Base-by-base conservation (phyloP, 2,888 invertebrate species). In the Patella depressa region DNA sequence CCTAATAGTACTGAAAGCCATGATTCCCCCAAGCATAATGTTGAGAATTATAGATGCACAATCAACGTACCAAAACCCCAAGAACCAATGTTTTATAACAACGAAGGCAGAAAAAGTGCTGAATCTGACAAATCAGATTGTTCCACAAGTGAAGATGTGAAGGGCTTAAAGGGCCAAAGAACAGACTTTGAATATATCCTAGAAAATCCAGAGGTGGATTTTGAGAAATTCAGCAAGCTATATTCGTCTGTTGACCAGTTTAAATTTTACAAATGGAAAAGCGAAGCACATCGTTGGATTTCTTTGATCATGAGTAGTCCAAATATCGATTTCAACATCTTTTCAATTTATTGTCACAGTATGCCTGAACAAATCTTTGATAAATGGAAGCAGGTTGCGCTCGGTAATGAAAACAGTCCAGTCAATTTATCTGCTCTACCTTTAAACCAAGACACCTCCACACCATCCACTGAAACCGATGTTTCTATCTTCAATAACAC, bases 181-280 rank as follows among this genome's bases (percentile, higher is more conserved):
- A 71, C 19, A 53, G 71, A 54, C 53, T 29, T 75, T 71, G 29
- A 24, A 17, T 73, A 76, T 55, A 72, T 81, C 9, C 72, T 70
- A 29, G 72, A 75, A 29, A 81, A 81, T 70, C 81, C 81, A 57
- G 29, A 59, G 29, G 71, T 78, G 71, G 74, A 65, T 55, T 77
- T 72, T 70, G 69, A 72, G 29, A 75, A 59, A 34, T 81, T 78
- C 59, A 77, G 65, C 29, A 57, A 29, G n/a, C 59, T 80, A 34
- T 78, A 77, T 74, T 53, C 78, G 14, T 73, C 77, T 34, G 73
- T 76, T n/a, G 55, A 76, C 53, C 74, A 80, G 53, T 78, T 29
- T 80, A 81, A 74, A 74, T 81, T 78, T 57, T 73, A 72, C 65
- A 34, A 69, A 9, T 81, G 81, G 81, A 81, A 79, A 57, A 74